A percentile compares a stretch with the other conserved stretches of the same genome.
Evolutionary conservation across 2,113 vertebrate genomes (phyloP).

Genomic region (Struthio camelus): DNA sequence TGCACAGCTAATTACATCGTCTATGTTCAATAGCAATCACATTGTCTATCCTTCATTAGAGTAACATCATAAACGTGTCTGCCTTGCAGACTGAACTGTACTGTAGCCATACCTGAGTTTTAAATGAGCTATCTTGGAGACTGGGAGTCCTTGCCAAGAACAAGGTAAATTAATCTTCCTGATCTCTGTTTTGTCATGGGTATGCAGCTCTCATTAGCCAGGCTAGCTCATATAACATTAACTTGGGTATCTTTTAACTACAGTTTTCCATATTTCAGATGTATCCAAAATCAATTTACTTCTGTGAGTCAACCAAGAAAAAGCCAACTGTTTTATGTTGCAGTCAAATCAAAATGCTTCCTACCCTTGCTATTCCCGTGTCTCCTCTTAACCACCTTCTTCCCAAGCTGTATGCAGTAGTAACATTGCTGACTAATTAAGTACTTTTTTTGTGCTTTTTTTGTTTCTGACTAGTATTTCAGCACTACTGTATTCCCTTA

Average conservation of each 20-base stretch:
- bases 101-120: not conserved
- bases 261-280: not conserved
- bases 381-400: not conserved
- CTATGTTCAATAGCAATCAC: not conserved
- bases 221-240: not conserved
- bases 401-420: not conserved
- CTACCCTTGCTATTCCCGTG: not conserved
- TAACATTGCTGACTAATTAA: not conserved
- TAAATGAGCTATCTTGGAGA: constrained; percentile 4
- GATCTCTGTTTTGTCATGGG: not conserved
- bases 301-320: not conserved
- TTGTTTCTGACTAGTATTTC: not conserved
- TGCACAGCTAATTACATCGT: not conserved
- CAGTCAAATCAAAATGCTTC: not conserved
- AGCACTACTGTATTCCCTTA: not conserved
- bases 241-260: not conserved
- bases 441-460: not conserved
- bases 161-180: constrained; percentile 13
- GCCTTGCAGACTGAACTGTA: not conserved
- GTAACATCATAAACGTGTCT: not conserved
- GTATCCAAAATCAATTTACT: not conserved
- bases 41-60: not conserved
- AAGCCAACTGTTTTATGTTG: not conserved
- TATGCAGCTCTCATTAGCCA: not conserved
- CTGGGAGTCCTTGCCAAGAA: constrained; percentile 7